phyloP scores from a whole-genome alignment of 2,888 invertebrate species.

The Sinhomidia bicolor region DNA sequence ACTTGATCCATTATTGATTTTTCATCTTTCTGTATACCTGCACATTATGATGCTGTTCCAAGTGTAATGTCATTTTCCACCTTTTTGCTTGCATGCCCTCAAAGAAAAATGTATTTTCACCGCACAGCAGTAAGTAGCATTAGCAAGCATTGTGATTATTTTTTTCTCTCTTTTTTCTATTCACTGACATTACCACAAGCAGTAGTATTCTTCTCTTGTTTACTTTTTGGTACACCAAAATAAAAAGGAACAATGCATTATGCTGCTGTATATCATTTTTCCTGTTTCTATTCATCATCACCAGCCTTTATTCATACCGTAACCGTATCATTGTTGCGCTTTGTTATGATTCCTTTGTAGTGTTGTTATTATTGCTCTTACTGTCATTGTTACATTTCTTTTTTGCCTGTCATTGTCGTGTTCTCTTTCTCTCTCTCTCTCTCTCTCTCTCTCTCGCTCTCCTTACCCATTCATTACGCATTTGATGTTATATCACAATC shows the following conservation, averaged over 20 bases:
- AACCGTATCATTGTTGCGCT: slow-evolving; percentile 18
- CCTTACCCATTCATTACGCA: neutral
- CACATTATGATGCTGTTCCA: too few species aligned
- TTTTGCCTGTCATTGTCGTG: neutral
- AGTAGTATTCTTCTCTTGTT: slow-evolving; percentile 37
- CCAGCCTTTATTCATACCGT: too few species aligned
- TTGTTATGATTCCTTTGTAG: neutral
- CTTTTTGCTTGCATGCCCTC: too few species aligned
- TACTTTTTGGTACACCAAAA: slow-evolving; percentile 58
- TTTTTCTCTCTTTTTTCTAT: slow-evolving; percentile 1
- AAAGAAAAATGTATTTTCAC: too few species aligned
- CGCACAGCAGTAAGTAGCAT: neutral
- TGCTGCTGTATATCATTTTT: neutral
- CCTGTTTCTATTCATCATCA: neutral
- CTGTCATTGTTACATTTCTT: neutral
- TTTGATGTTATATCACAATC: too few species aligned
- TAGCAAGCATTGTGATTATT: neutral
- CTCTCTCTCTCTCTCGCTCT: neutral
- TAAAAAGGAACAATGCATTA: neutral
- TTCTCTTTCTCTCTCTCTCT: neutral
- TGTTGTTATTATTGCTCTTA: neutral
- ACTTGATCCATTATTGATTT: too few species aligned
- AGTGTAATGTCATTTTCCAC: too few species aligned
- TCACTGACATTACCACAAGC: neutral
- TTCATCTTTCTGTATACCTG: too few species aligned